Conservation (phyloP, 2,888 invertebrate genomes). For the Bembecia ichneumoniformis region DNA sequence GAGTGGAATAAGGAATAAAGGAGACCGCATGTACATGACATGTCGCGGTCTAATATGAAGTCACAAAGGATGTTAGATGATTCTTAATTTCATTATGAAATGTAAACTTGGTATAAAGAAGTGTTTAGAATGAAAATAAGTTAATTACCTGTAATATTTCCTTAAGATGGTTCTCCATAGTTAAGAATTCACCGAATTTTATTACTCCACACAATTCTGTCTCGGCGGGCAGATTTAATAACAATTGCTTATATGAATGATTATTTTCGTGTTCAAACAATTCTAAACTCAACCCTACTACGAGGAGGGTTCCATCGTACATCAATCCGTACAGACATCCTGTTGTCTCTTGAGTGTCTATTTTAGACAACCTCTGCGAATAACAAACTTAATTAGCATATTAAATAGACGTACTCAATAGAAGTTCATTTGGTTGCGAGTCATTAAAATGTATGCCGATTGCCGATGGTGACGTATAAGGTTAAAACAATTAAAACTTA, state of each 20-base stretch:
- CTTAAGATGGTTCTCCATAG: conserved; percentile 74
- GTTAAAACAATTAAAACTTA: conserved; percentile 10
- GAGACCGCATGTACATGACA: too few relatives aligned
- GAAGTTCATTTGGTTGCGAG: not conserved
- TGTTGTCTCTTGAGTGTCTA: conserved; percentile 73
- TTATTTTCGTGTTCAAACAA: conserved; percentile 70
- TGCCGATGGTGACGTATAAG: conserved; percentile 36
- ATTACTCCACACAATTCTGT: conserved; percentile 83
- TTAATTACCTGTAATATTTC: conserved; percentile 69
- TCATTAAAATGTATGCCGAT: conserved; percentile 1
- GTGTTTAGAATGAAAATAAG: not conserved
- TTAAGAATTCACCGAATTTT: conserved; percentile 74
- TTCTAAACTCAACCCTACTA: conserved; percentile 79
- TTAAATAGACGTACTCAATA: not conserved
- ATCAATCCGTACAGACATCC: conserved; percentile 84
- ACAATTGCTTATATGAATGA: conserved; percentile 57
- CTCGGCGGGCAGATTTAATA: conserved; percentile 81
- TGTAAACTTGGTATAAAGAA: not conserved
- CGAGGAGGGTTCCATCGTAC: conserved; percentile 78
- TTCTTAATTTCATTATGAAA: too few relatives aligned
- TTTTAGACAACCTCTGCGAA: conserved; percentile 76
- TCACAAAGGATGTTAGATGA: too few relatives aligned
- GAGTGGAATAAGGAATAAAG: too few relatives aligned
- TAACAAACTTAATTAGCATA: conserved; percentile 3
- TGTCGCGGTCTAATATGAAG: too few relatives aligned